phyloP scores from a whole-genome alignment of 2,888 invertebrate genomes.

The Stenotaenia linearis region DNA sequence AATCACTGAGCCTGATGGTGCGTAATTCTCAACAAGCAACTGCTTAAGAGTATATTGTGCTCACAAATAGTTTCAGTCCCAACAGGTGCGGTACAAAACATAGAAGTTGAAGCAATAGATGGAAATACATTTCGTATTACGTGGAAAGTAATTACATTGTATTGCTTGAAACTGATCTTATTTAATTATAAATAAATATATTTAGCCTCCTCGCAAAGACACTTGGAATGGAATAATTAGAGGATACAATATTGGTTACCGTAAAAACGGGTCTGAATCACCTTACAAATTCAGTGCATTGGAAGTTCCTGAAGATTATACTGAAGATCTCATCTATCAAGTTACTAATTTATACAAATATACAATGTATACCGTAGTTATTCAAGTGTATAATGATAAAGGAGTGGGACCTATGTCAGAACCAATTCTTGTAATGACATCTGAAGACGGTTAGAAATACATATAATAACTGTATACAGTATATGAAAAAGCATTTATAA shows the following conservation, averaged over 20 bases:
- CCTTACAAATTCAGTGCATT: not conserved
- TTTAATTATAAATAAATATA: not conserved
- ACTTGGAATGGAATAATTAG: slow-evolving; percentile 26
- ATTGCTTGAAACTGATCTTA: not conserved
- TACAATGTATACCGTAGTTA: slow-evolving; percentile 3
- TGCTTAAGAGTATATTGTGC: not conserved
- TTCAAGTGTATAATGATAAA: slow-evolving; percentile 21
- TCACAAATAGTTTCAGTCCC: not conserved
- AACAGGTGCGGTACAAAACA: not conserved
- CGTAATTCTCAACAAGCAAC: not conserved
- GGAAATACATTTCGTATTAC: not conserved
- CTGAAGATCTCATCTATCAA: slow-evolving; percentile 27
- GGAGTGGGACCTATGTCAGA: slow-evolving; percentile 9
- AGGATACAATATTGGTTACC: slow-evolving; percentile 8
- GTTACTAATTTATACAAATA: not conserved
- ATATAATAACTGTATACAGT: not conserved
- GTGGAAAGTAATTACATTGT: not conserved
- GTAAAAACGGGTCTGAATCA: not conserved
- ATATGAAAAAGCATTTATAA: not conserved
- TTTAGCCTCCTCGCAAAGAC: slow-evolving; percentile 10
- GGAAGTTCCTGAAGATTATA: slow-evolving; percentile 31
- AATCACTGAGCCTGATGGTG: slow-evolving; percentile 34
- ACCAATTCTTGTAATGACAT: slow-evolving; percentile 7
- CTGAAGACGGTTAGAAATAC: slow-evolving; percentile 14
- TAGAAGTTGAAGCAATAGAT: slow-evolving; percentile 13